These are phyloP conservation scores for Drosophila auraria DNA, from an alignment of 1,140 invertebrate species.

Conservation along the genomic window DNA sequence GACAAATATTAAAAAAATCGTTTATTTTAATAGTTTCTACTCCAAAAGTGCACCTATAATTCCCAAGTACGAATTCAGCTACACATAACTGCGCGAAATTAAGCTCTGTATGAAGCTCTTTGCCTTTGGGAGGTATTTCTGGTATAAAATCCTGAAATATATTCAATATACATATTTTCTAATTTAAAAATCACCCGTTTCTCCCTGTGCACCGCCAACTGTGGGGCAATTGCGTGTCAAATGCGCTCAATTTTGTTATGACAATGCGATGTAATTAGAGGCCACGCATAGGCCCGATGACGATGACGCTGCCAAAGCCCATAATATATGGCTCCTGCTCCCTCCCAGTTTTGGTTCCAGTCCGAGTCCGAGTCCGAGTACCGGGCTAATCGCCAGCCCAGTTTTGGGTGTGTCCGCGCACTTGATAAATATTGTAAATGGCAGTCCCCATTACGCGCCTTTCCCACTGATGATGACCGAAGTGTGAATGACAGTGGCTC, in stretches of 20 bases:
- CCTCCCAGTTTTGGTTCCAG: background rate
- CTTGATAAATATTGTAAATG: constrained; percentile 57
- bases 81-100: background rate
- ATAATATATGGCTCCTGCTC: constrained; percentile 53
- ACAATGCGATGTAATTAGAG: constrained; percentile 82
- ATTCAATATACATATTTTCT: no score
- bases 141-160: no score
- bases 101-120: background rate
- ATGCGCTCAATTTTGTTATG: constrained; percentile 83
- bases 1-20: no score
- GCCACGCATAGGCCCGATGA: constrained; percentile 75
- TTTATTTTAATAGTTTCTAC: background rate
- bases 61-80: background rate
- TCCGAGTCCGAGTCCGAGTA: background rate
- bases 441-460: constrained; percentile 30
- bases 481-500: constrained; percentile 48
- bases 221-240: constrained; percentile 78
- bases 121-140: background rate
- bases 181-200: background rate
- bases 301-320: constrained; percentile 51
- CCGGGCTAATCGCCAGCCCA: constrained; percentile 30
- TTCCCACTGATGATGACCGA: constrained; percentile 38
- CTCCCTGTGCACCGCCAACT: constrained; percentile 30
- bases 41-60: background rate
- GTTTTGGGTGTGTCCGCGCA: constrained; percentile 47